phyloP scores from a whole-genome alignment of 1,140 invertebrate species.

The Spodoptera frugiperda region DNA sequence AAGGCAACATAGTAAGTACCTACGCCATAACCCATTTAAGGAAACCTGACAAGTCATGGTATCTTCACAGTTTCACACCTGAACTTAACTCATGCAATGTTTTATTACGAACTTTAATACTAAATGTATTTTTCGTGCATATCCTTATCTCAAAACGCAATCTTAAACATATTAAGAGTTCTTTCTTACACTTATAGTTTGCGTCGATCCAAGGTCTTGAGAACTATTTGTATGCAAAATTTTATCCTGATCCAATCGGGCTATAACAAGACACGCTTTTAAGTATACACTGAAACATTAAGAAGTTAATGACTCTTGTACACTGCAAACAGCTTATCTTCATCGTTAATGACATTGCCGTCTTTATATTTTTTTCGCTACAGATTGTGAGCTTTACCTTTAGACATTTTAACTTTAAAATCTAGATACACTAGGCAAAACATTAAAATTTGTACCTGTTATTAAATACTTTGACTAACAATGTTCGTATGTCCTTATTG shows the following conservation, averaged over 20 bases:
- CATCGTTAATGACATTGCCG: conserved; percentile 23
- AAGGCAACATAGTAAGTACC: background rate
- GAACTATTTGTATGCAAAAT: conserved; percentile 40
- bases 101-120: conserved; percentile 17
- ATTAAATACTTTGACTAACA: too few relatives aligned
- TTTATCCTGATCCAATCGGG: conserved; percentile 23
- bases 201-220: conserved; percentile 28
- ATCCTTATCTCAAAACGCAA: conserved; percentile 5
- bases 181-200: background rate
- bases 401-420: too few relatives aligned
- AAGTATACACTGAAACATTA: conserved; percentile 30
- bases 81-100: conserved; percentile 8
- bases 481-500: too few relatives aligned
- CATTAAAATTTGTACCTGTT: too few relatives aligned
- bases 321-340: conserved; percentile 33
- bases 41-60: conserved; percentile 4
- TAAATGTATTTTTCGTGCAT: conserved; percentile 14
- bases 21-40: background rate
- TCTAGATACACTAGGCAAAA: too few relatives aligned
- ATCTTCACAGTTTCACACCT: conserved; percentile 31
- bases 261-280: conserved; percentile 28
- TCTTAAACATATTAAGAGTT: conserved; percentile 1
- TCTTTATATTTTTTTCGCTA: conserved; percentile 9
- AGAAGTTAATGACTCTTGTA: conserved; percentile 23
- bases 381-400: too few relatives aligned